These are phyloP conservation scores for Danaus melanippus DNA, from an alignment of 1,140 invertebrate genomes.

Conservation along the genomic window DNA sequence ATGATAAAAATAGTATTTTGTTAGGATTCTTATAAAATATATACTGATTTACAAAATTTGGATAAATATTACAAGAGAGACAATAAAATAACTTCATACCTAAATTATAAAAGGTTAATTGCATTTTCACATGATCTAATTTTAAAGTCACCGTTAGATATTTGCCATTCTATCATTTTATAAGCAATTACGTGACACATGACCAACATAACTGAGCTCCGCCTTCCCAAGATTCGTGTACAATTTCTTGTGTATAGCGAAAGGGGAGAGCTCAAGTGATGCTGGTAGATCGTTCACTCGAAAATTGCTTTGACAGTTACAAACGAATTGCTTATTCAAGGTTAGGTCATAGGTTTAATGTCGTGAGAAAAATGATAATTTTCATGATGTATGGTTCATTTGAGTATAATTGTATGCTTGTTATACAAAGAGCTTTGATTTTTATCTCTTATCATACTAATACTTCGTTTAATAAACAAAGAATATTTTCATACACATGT, in stretches of 20 bases:
- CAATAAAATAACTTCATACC: too few relatives aligned
- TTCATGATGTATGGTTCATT: conserved; percentile 5
- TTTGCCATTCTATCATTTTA: conserved; percentile 51
- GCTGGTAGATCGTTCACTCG: conserved; percentile 32
- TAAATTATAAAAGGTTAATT: too few relatives aligned
- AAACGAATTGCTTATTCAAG: conserved; percentile 45
- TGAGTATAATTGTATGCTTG: conserved; percentile 17
- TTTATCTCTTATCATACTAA: neutral
- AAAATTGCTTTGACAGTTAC: conserved; percentile 55
- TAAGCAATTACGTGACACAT: conserved; percentile 40
- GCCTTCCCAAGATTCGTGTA: conserved; percentile 1
- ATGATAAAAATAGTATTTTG: neutral
- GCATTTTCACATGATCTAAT: conserved; percentile 3
- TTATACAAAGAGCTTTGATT: neutral
- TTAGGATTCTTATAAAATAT: too few relatives aligned
- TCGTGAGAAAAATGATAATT: conserved; percentile 45
- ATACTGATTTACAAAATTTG: too few relatives aligned
- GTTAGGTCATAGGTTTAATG: conserved; percentile 50
- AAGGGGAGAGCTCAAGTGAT: conserved; percentile 24
- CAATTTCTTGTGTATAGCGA: conserved; percentile 9
- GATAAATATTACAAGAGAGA: too few relatives aligned
- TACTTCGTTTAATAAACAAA: neutral
- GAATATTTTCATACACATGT: conserved; percentile 6
- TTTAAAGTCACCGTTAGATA: conserved; percentile 36
- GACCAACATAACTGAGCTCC: conserved; percentile 31